Evolutionary conservation across 2,888 invertebrate genomes (phyloP).

Genomic region (Hypolimnas misippus): DNA sequence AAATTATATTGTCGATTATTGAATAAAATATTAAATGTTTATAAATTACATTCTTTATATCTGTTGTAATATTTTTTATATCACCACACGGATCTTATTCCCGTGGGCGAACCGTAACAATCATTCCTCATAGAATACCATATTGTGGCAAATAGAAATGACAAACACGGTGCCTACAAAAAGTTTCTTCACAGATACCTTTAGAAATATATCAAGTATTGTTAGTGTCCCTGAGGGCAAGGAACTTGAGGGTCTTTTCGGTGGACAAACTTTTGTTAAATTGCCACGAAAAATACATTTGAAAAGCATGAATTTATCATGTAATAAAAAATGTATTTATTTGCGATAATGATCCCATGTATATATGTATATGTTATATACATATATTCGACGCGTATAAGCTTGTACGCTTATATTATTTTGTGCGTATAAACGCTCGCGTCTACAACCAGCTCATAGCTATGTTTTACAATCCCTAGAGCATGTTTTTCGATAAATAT

Average conservation of each 20-base stretch:
- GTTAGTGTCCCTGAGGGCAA: constrained; percentile 21
- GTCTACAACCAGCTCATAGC: no score
- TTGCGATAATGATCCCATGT: no score
- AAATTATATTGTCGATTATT: no score
- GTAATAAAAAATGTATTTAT: no score
- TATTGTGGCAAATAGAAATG: constrained; percentile 31
- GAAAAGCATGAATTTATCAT: neutral
- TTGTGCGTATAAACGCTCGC: no score
- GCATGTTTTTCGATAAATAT: no score
- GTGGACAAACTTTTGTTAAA: constrained; percentile 17
- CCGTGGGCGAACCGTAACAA: constrained; percentile 11
- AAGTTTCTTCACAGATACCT: constrained; percentile 25
- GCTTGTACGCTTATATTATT: no score
- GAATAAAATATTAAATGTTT: no score
- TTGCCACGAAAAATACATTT: neutral
- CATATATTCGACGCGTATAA: no score
- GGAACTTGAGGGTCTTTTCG: constrained; percentile 21
- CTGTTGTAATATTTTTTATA: neutral
- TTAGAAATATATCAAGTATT: constrained; percentile 32
- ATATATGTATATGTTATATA: neutral
- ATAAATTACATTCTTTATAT: no score
- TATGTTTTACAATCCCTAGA: no score
- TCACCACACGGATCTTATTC: neutral
- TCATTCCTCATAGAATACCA: constrained; percentile 28
- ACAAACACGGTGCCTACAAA: constrained; percentile 32